Percentiles rank a stretch among this genome's conserved stretches.
Conservation (phyloP, 1,140 invertebrate genomes). For the Drosophila punjabiensis region DNA sequence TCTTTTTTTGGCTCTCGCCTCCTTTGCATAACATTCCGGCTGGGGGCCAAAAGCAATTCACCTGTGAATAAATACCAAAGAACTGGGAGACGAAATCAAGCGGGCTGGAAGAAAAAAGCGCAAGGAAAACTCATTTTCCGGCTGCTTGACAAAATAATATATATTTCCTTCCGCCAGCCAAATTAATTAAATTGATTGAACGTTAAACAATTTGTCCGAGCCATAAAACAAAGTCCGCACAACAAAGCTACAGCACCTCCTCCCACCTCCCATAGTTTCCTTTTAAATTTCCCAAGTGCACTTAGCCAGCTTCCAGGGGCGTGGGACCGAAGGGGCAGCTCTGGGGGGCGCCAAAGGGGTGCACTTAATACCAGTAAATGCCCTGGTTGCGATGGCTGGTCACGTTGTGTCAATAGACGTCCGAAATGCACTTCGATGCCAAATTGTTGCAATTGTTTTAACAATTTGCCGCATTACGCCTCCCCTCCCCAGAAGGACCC, state of each 20-base stretch:
- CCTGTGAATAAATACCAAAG: conserved; percentile 52
- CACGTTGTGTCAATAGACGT: conserved; percentile 78
- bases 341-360: not conserved
- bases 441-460: conserved; percentile 59
- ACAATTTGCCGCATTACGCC: conserved; percentile 42
- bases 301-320: conserved; percentile 20
- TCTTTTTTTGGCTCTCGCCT: conserved; percentile 54
- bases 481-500: not conserved
- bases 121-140: conserved; percentile 62
- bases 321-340: not conserved
- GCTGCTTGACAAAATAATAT: conserved; percentile 45
- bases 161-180: conserved; percentile 34
- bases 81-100: conserved; percentile 33
- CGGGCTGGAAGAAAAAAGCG: conserved; percentile 10
- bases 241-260: conserved; percentile 33
- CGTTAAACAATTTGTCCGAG: conserved; percentile 64
- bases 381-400: conserved; percentile 54
- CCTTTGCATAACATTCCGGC: conserved; percentile 56
- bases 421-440: conserved; percentile 69
- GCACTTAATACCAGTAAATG: conserved; percentile 50
- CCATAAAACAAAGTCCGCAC: conserved; percentile 55
- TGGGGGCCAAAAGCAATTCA: conserved; percentile 57
- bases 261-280: conserved; percentile 1
- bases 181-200: conserved; percentile 80
- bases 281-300: conserved; percentile 34